A percentile compares a stretch with the other conserved stretches of the same genome.
phyloP scores from a whole-genome alignment of 2,113 vertebrate species.

The Rhodinocichla rosea region DNA sequence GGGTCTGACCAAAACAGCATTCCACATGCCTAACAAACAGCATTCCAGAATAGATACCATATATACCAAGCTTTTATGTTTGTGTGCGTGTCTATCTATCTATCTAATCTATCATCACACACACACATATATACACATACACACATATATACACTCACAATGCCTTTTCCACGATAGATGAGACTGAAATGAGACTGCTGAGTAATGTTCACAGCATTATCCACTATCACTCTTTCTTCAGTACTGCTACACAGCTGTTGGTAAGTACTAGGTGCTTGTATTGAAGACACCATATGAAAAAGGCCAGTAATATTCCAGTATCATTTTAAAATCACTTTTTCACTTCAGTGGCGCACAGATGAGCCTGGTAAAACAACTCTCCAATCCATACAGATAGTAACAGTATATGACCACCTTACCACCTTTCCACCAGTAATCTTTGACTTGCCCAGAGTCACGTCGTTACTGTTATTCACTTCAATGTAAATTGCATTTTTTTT shows the following conservation, averaged over 20 bases:
- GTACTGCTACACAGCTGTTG: not conserved
- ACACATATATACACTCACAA: not conserved
- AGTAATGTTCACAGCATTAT: not conserved
- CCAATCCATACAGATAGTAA: not conserved
- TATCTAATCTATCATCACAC: not conserved
- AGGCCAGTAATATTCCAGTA: not conserved
- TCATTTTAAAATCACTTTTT: not conserved
- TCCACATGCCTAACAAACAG: not conserved
- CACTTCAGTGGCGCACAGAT: not conserved
- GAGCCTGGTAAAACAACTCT: not conserved
- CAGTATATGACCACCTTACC: not conserved
- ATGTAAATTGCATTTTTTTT: not conserved
- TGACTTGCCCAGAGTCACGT: not conserved
- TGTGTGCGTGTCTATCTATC: not conserved
- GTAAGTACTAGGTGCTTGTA: not conserved
- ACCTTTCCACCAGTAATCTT: not conserved
- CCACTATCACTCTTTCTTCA: not conserved
- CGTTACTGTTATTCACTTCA: not conserved
- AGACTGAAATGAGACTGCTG: not conserved
- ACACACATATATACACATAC: not conserved
- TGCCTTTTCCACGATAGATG: not conserved
- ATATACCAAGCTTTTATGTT: not conserved
- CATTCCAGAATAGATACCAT: not conserved
- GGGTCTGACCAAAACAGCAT: not conserved
- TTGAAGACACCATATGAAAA: not conserved